Evolutionary conservation across 2,113 vertebrate species (phyloP), one percentile per base, ranked within the genome.

Genomic region (Brachyistius frenatus): DNA sequence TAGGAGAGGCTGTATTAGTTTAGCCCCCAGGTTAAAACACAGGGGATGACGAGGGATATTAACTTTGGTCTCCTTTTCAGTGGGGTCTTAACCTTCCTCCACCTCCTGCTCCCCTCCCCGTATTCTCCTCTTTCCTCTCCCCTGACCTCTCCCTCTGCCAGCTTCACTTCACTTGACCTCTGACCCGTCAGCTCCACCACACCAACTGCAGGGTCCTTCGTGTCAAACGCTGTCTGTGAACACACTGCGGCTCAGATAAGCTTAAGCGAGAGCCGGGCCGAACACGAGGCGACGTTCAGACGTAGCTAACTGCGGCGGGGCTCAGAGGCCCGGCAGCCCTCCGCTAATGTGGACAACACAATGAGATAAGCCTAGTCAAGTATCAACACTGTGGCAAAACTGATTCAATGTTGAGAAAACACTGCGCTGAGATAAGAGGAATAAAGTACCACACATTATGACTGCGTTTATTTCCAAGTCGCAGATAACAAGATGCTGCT

Each of bases 111-210:
- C 83, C 73, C 53, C 74, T 75, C 77, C 52, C 23, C 60, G 79
- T 87, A 69, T 76, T 92, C 60, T 70, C 83, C 70, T 73, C 75
- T 72, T 76, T 55, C 70, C 84, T 74, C 61, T 70, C 67, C 52
- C 46, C 62, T 78, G 66, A 93, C 91, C 92, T 88, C 88, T 50
- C 66, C 58, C 72, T 81, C 83, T 70, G 80, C 89, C 88, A 77
- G 84, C 90, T 93, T 93, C 85, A 70, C 89, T 91, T 91, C 86
- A 85, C 89, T 80, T 84, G 86, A 93, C 90, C 92, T 80, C 73
- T 83, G 88, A 92, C 92, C 91, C n/a, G 44, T 16, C 23, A 81
- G 71, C 81, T 66, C 83, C 56, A 36, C 72, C 76, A 53, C 53
- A 57, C 67, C 76, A 3, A 72, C 47, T 16, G 39, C 47, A 11